Percentiles rank a stretch among this genome's conserved stretches.
phyloP scores from a whole-genome alignment of 2,888 invertebrate species.

The Chrysotoxum bicinctum region DNA sequence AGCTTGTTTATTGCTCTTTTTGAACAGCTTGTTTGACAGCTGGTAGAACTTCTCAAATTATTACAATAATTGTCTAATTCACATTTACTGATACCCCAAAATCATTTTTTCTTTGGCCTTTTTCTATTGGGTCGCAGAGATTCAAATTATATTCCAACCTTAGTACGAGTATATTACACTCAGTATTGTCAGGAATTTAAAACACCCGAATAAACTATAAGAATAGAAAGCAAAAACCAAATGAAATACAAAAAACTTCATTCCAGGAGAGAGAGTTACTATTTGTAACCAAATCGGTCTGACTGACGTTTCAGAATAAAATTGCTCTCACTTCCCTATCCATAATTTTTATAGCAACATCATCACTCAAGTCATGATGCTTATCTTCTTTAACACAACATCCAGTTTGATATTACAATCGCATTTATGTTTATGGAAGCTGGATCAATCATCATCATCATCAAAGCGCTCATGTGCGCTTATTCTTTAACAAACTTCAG shows the following conservation, averaged over 20 bases:
- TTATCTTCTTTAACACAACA: constrained; percentile 15
- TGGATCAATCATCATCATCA: constrained; percentile 50
- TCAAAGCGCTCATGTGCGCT: constrained; percentile 20
- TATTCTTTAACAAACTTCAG: constrained; percentile 37
- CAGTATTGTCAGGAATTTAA: no score
- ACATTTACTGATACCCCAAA: no score
- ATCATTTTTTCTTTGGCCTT: no score
- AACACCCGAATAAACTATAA: neutral
- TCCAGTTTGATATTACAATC: constrained; percentile 50
- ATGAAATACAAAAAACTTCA: constrained; percentile 28
- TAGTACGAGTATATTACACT: no score
- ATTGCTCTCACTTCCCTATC: constrained; percentile 42
- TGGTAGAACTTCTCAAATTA: no score
- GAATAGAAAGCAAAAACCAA: constrained; percentile 53
- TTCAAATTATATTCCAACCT: no score
- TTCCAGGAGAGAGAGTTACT: constrained; percentile 57
- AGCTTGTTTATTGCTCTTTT: no score
- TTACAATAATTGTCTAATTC: no score
- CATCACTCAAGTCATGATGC: constrained; percentile 25
- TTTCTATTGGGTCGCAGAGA: no score
- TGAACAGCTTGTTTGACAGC: no score
- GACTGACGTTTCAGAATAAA: constrained; percentile 20
- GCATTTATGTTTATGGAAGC: constrained; percentile 59
- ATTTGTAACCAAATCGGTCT: constrained; percentile 37
- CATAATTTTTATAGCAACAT: constrained; percentile 22